Percentiles rank a stretch among this genome's conserved stretches.
phyloP scores from a whole-genome alignment of 2,888 invertebrate species.

The Sphecodes monilicornis region DNA sequence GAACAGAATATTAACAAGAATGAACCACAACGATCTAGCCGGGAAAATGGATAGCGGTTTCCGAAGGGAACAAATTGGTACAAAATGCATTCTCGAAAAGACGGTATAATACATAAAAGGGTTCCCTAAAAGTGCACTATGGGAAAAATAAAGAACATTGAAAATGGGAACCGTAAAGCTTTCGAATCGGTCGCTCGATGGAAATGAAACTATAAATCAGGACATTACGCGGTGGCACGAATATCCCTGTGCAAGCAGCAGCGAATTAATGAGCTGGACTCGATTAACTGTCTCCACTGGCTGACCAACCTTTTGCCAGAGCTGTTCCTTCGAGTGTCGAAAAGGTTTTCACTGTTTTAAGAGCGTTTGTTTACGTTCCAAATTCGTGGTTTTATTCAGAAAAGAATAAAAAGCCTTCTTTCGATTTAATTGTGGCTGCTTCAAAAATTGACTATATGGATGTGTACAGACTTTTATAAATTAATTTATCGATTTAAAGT shows the following conservation, averaged over 20 bases:
- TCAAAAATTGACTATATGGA: too few species aligned
- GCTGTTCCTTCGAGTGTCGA: not conserved
- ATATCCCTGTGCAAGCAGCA: not conserved
- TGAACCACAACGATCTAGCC: not conserved
- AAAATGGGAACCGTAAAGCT: not conserved
- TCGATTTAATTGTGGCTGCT: too few species aligned
- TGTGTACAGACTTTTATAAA: too few species aligned
- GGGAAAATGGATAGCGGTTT: not conserved
- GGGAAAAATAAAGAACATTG: not conserved
- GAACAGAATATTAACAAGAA: not conserved
- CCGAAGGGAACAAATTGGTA: not conserved
- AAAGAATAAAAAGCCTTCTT: too few species aligned
- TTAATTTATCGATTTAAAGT: too few species aligned
- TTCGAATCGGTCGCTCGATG: not conserved
- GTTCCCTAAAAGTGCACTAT: not conserved
- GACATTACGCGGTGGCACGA: not conserved
- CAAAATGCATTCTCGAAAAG: not conserved
- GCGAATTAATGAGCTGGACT: constrained; percentile 54
- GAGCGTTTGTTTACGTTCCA: not conserved
- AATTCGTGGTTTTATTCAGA: too few species aligned
- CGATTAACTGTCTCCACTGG: not conserved
- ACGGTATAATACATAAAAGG: not conserved
- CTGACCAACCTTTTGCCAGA: not conserved
- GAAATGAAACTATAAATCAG: not conserved
- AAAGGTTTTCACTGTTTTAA: not conserved